Evolutionary conservation across 2,113 vertebrate species (phyloP).

Genomic region (Chionomys nivalis): DNA sequence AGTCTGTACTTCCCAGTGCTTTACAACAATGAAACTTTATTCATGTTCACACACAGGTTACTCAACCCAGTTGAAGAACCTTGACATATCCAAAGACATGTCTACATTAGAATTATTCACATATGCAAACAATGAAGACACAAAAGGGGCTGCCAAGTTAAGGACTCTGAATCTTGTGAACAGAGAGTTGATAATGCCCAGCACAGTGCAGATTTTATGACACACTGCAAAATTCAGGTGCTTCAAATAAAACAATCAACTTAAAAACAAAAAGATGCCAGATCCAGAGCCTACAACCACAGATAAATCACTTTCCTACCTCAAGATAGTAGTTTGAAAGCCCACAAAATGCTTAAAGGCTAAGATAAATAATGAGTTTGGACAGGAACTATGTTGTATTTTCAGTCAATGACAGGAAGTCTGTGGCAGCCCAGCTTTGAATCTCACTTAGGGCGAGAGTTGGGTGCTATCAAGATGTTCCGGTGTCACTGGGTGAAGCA

Average conservation of each 20-base stretch:
- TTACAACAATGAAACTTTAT: not conserved
- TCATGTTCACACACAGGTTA: not conserved
- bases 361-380: not conserved
- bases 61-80: not conserved
- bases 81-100: not conserved
- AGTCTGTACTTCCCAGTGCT: not conserved
- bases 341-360: not conserved
- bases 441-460: not conserved
- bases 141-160: not conserved
- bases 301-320: too few species aligned
- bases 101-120: not conserved
- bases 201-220: not conserved
- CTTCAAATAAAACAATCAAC: not conserved
- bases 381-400: not conserved
- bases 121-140: not conserved
- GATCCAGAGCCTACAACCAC: not conserved
- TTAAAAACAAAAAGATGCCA: too few species aligned
- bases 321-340: not conserved
- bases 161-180: not conserved
- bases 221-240: not conserved
- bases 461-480: not conserved
- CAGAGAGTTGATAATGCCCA: too few species aligned
- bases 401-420: not conserved
- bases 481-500: not conserved
- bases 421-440: not conserved